Base-by-base conservation (phyloP, 1,140 invertebrate species). In the Carcinoscorpius rotundicauda region DNA sequence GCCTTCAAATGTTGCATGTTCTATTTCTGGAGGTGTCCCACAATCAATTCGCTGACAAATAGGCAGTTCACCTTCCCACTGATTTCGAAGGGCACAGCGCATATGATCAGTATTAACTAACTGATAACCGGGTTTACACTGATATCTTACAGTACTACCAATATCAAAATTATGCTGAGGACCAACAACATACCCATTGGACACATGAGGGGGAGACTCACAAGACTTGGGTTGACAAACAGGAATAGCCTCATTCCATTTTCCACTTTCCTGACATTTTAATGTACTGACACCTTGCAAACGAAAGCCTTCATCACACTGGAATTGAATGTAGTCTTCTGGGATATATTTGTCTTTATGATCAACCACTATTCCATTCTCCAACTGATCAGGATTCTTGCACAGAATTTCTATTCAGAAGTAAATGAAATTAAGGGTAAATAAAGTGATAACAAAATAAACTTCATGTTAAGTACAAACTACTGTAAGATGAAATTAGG, bases 81-180 rank as follows among this genome's bases (percentile, higher is more conserved):
- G 10, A 51, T 67, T 66, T 52, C 66, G 66, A 3, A 64, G 52
- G 3, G 60, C 64, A n/a, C 69, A 70, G 52, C 62, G 49, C 58
- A 70, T 65, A 52, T 63, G 62, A 4, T 60, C 64, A 2, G 64
- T 52, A 62, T 64, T 64, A 52, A 63, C 60, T 60, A 71, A 58
- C 48, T 64, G 53, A 56, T 70, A 76, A 4, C 75, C 75, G 56
- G 61, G 69, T 11, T 73, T 64, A 68, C 77, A 78, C 5, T 68
- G 57, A 58, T 73, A 77, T 52, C 67, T 65, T 10, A 76, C 68
- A 5, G 70, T 66, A 48, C 67, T 66, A 4, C 75, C 75, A n/a
- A 70, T 66, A 53, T 65, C 60, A 51, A 66, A 11, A 52, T 65
- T 67, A 5, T 49, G 3, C 51, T 63, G 57, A 3, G 51, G 50